Evolutionary conservation across 1,140 invertebrate species (phyloP), one percentile per base, ranked within the genome.

Genomic region (Littorina saxatilis): DNA sequence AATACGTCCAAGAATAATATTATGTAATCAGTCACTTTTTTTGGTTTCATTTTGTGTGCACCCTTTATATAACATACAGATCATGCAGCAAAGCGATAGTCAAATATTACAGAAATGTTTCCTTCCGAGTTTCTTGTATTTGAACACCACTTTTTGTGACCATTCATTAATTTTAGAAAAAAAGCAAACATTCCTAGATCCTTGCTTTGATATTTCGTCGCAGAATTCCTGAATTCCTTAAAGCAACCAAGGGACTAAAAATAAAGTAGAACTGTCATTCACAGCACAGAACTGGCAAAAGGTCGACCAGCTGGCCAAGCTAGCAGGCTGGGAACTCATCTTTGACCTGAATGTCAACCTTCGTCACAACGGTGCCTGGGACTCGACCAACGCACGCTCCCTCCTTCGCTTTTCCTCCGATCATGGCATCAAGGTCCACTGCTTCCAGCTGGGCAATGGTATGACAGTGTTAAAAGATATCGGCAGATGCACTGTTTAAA

Each of bases 371-470:
- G 63, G 27, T 13, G 13, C 11, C 13, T 68, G 63, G 63, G 63
- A 68, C 32, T 27, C 63, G 9, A 68, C 63, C 27, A 68, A 68
- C 32, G 63, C 63, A 9, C n/a, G n/a, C 11, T 13, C 11, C 11
- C 32, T 68, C 13, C 32, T 68, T n/a, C n/a, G 32, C 13, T 68
- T 15, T 27, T 27, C 63, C 13, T 11, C 9, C n/a, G n/a, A 68
- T 13, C 63, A 68, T 13, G 63, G 63, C 32, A 15, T 15, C 32
- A 68, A 68, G 9, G 13, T 35, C 32, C 13, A 11, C n/a, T n/a
- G 63, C n/a, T 68, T 27, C 27, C n/a, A 68, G 63, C 63, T 68
- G 13, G 63, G 63, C 63, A 68, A 68, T 27, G 63, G 63, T 68
- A n/a, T n/a, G n/a, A n/a, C n/a, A n/a, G n/a, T n/a, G n/a, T n/a